A percentile compares a stretch with the other conserved stretches of the same genome.
phyloP scores from a whole-genome alignment of 2,113 vertebrate genomes.

The Daubentonia madagascariensis region DNA sequence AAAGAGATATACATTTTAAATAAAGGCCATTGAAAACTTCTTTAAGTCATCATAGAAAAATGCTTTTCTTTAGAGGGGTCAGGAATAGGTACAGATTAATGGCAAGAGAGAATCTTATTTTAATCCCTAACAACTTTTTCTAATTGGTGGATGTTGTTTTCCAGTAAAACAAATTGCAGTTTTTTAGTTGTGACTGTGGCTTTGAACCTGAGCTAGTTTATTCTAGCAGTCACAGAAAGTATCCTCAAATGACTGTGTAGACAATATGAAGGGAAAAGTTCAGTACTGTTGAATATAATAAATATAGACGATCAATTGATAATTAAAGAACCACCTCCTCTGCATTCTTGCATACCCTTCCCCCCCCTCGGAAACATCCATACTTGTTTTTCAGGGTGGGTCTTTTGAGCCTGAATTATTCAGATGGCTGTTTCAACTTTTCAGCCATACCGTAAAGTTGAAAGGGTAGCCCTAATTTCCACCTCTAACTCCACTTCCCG shows the following conservation, averaged over 20 bases:
- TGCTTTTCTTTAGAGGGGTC: not conserved
- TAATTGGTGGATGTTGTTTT: not conserved
- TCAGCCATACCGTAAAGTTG: not conserved
- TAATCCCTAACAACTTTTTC: not conserved
- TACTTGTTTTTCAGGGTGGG: not conserved
- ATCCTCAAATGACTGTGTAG: not conserved
- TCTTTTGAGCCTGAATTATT: not conserved
- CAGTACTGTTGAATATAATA: not conserved
- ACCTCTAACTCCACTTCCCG: not conserved
- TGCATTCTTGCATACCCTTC: not conserved
- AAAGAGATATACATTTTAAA: constrained; percentile 22
- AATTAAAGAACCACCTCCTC: not conserved
- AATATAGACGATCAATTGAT: not conserved
- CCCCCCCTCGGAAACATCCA: not conserved
- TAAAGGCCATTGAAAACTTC: not conserved
- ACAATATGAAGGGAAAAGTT: not conserved
- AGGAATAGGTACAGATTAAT: not conserved
- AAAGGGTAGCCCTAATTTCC: not conserved
- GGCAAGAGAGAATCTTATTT: constrained; percentile 27
- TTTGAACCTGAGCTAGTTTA: constrained; percentile 20
- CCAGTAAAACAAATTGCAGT: not conserved
- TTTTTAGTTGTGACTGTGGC: constrained; percentile 9
- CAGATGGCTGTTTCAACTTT: not conserved
- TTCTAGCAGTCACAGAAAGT: not conserved
- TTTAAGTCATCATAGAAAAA: not conserved